Evolutionary conservation across 2,113 vertebrate genomes (phyloP), one percentile per base, ranked within the genome.

Genomic region (Hippocampus guttulatus): DNA sequence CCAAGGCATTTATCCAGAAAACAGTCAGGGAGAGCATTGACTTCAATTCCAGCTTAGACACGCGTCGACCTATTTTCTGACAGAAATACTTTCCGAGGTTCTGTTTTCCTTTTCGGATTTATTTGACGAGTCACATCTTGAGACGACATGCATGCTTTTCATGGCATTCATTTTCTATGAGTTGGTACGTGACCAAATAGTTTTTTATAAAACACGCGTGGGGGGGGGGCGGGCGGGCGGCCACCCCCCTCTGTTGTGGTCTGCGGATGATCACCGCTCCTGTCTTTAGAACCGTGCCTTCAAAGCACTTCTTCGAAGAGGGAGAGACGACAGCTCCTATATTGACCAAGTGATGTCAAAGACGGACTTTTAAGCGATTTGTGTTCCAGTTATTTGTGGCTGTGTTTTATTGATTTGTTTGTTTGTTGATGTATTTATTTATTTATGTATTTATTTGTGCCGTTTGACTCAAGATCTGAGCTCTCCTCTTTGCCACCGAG

Each of bases 1-100:
- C 94, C 95, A 95, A 95, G 95, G 95, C 95, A 95, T 95, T 95
- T 95, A 94, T 95, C 93, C 94, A 96, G 95, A 95, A 94, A 94
- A 94, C 94, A 95, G 95, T 96, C 94, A 93, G 93, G 93, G 93
- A 93, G 88, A 87, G 92, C 92, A 94, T 94, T 91, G 94, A 94
- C 88, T 87, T 91, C 88, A 92, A 85, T 87, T 90, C 88, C 87
- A 91, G 84, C 88, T 85, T 88, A 81, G 79, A 90, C 88, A 90
- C 76, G 81, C 85, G 87, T 90, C 88, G 72, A 84, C 82, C 78
- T 89, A 84, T 90, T 91, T 93, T 90, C 89, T 84, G 88, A 67
- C 67, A 78, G 54, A 82, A 85, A 83, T 81, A 84, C 81, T 81
- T 87, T 75, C 69, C 79, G 81, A 81, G 75, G 77, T 89, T 89